These are phyloP conservation scores for Bellardia pandia DNA, from an alignment of 2,888 invertebrate species.

Conservation along the genomic window DNA sequence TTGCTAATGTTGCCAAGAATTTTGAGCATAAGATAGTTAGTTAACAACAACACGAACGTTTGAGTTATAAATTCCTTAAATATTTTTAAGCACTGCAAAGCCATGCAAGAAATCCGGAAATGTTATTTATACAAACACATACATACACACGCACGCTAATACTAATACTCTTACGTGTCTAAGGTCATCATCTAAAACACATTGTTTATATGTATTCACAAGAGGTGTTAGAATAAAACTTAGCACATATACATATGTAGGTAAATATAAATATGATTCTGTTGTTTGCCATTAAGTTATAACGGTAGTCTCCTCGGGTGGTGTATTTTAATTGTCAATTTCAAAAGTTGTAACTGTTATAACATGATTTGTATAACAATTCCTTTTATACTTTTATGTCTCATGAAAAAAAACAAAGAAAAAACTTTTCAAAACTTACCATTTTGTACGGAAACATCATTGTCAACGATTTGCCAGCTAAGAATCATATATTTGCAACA, in stretches of 20 bases:
- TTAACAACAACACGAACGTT: constrained; percentile 14
- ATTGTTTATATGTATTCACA: too few species aligned
- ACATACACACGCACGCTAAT: background rate
- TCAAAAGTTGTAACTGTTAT: background rate
- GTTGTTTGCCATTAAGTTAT: background rate
- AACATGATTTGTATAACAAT: background rate
- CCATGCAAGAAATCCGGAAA: constrained; percentile 17
- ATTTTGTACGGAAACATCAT: background rate
- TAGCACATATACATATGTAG: background rate
- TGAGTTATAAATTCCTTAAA: constrained; percentile 18
- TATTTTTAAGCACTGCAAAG: constrained; percentile 10
- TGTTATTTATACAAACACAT: constrained; percentile 16
- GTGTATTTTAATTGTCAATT: background rate
- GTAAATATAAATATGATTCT: background rate
- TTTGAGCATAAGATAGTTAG: constrained; percentile 1
- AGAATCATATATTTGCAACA: too few species aligned
- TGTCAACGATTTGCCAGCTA: background rate
- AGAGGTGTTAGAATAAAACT: background rate
- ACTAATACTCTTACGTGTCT: background rate
- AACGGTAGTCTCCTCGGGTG: too few species aligned
- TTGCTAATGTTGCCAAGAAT: constrained; percentile 18
- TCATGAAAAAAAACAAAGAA: too few species aligned
- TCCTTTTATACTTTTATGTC: too few species aligned
- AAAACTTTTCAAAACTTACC: background rate
- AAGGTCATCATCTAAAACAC: background rate